Conservation (phyloP, 2,888 invertebrate species). For the Diabrotica balteata region DNA sequence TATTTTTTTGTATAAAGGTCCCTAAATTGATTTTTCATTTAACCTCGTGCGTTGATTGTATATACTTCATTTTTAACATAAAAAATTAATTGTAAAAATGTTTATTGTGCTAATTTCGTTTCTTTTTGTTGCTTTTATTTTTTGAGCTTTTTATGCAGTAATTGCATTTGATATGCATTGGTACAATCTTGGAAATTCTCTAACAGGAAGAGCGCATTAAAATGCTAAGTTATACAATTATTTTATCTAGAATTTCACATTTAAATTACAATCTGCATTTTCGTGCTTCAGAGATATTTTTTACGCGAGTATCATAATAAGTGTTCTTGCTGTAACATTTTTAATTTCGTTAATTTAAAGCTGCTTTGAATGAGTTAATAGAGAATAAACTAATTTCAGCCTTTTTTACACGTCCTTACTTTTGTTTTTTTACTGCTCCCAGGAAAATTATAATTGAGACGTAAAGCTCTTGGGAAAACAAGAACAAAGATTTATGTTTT, state of each 20-base stretch:
- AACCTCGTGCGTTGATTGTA: too few relatives aligned
- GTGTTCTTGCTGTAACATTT: constrained; percentile 18
- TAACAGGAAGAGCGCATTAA: constrained; percentile 34
- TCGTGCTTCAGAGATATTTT: constrained; percentile 11
- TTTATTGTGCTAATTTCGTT: too few relatives aligned
- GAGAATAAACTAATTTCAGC: constrained; percentile 23
- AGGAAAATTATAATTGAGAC: constrained; percentile 14
- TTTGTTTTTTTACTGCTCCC: constrained; percentile 16
- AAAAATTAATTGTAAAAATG: too few relatives aligned
- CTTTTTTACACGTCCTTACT: constrained; percentile 19
- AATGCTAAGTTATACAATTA: constrained; percentile 31
- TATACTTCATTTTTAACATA: too few relatives aligned
- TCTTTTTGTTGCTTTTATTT: too few relatives aligned
- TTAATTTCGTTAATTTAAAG: constrained; percentile 25
- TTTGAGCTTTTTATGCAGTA: too few relatives aligned
- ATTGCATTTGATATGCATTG: constrained; percentile 21
- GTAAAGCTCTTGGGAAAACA: constrained; percentile 7
- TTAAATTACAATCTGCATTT: constrained; percentile 24
- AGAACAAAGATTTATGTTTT: constrained; percentile 11
- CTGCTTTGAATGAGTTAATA: constrained; percentile 16
- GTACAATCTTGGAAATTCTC: constrained; percentile 30
- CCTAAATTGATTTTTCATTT: too few relatives aligned
- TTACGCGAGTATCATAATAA: constrained; percentile 17
- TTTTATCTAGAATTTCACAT: constrained; percentile 21
- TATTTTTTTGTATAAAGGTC: too few relatives aligned